phyloP scores from a whole-genome alignment of 2,797 vertebrate species.

The Eremophila alpestris region DNA sequence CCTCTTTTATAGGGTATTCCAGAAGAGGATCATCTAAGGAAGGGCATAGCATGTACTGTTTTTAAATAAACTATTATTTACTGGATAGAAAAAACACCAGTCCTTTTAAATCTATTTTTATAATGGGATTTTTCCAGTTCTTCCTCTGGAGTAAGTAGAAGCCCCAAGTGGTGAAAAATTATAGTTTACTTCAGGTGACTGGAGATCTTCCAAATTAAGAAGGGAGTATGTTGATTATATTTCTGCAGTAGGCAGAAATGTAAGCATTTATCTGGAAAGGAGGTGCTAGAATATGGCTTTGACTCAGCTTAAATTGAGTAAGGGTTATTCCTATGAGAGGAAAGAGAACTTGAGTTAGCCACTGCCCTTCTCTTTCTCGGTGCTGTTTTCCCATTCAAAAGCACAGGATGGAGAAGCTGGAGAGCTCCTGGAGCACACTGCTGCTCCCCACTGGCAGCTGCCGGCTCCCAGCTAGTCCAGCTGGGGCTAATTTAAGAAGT shows the following conservation, averaged over 20 bases:
- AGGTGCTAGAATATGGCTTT: not conserved
- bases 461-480: constrained; percentile 23
- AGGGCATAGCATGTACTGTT: not conserved
- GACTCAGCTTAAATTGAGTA: not conserved
- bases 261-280: not conserved
- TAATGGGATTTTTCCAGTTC: not conserved
- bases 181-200: not conserved
- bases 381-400: not conserved
- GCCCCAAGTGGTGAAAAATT: not conserved
- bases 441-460: not conserved
- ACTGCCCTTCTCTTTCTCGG: not conserved
- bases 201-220: not conserved
- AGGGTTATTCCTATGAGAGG: not conserved
- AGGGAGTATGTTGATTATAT: not conserved
- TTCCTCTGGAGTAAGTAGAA: not conserved
- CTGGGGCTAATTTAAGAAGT: constrained; percentile 53
- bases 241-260: not conserved
- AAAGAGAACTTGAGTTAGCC: not conserved
- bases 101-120: not conserved
- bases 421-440: not conserved
- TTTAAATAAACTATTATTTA: not conserved
- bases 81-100: not conserved
- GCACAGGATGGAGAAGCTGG: not conserved
- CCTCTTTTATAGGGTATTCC: not conserved
- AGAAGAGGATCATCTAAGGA: not conserved